Evolutionary conservation across 2,113 vertebrate species (phyloP).

Genomic region (Eurystomus gularis): DNA sequence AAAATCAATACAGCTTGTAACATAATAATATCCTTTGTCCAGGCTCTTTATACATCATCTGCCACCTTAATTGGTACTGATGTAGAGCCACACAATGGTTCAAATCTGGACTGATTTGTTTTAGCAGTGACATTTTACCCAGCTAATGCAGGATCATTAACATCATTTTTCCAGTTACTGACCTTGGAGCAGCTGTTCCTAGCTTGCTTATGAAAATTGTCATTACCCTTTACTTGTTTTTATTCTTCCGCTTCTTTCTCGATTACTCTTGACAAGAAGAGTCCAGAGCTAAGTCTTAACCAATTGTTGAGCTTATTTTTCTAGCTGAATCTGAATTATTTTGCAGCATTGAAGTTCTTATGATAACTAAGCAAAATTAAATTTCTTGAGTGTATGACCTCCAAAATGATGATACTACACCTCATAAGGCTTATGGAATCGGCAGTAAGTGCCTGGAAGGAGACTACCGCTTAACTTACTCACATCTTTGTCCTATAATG

Average conservation of each 20-base stretch:
- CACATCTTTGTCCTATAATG: not conserved
- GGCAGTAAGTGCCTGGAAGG: not conserved
- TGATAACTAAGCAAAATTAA: constrained; percentile 15
- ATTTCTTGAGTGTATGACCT: constrained; percentile 4
- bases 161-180: constrained; percentile 43
- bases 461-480: not conserved
- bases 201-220: constrained; percentile 50
- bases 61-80: constrained; percentile 58
- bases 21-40: constrained; percentile 66
- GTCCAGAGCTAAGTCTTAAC: constrained; percentile 2
- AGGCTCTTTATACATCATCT: constrained; percentile 53
- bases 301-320: not conserved
- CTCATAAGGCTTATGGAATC: not conserved
- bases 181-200: constrained; percentile 51
- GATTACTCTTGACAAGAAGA: constrained; percentile 1
- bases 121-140: constrained; percentile 43
- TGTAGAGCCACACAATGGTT: constrained; percentile 43
- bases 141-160: constrained; percentile 51
- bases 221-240: constrained; percentile 5
- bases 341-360: not conserved
- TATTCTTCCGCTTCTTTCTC: not conserved
- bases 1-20: constrained; percentile 52
- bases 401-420: not conserved
- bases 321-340: not conserved
- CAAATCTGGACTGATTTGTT: constrained; percentile 52